Evolutionary conservation across 2,113 vertebrate species (phyloP).

Genomic region (Scomber japonicus): DNA sequence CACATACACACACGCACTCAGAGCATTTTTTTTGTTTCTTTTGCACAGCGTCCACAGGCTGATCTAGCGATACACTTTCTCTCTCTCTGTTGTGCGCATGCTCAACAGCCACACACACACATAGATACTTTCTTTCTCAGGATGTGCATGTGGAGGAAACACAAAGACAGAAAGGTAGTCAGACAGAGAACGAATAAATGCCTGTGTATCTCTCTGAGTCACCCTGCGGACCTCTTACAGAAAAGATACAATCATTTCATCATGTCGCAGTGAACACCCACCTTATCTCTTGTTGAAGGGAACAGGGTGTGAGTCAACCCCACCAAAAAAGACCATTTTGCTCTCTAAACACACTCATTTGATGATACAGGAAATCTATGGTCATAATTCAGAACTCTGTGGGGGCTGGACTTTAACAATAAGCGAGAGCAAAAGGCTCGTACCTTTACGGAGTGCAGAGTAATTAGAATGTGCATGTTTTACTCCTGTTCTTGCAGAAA

Average conservation of each 20-base stretch:
- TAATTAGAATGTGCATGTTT: slow-evolving; percentile 60
- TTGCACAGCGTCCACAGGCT: slow-evolving; percentile 24
- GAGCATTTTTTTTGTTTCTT: background rate
- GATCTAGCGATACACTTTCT: slow-evolving; percentile 43
- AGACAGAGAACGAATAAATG: slow-evolving; percentile 35
- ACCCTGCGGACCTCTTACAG: slow-evolving; percentile 63
- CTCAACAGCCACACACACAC: slow-evolving; percentile 20
- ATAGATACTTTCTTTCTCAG: slow-evolving; percentile 12
- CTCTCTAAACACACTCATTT: slow-evolving; percentile 56
- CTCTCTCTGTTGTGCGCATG: background rate
- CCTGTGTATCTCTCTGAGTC: slow-evolving; percentile 52
- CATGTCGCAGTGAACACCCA: slow-evolving; percentile 56
- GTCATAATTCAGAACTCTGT: slow-evolving; percentile 49
- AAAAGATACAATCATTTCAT: slow-evolving; percentile 74
- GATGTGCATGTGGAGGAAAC: slow-evolving; percentile 23
- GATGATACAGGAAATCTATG: slow-evolving; percentile 44
- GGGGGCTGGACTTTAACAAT: slow-evolving; percentile 40
- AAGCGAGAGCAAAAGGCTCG: slow-evolving; percentile 61
- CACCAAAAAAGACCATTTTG: slow-evolving; percentile 46
- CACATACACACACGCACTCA: background rate
- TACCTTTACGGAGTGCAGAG: slow-evolving; percentile 40
- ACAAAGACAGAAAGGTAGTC: slow-evolving; percentile 50
- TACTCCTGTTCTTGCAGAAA: slow-evolving; percentile 35
- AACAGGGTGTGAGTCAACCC: slow-evolving; percentile 60
- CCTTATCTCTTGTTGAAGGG: slow-evolving; percentile 58